phyloP scores from a whole-genome alignment of 2,888 invertebrate species.

The Drosophila paranaensis region DNA sequence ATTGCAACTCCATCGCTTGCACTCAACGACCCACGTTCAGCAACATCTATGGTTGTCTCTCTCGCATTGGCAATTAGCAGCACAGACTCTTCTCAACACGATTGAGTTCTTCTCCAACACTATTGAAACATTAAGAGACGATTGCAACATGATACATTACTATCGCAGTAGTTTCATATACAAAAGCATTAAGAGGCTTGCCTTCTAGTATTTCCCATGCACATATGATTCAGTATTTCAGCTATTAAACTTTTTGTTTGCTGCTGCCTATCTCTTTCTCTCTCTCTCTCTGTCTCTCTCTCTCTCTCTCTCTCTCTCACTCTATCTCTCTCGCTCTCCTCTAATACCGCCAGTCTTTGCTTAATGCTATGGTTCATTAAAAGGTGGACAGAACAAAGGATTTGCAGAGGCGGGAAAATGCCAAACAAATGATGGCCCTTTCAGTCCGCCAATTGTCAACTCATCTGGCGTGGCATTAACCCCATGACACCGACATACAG shows the following conservation, averaged over 20 bases:
- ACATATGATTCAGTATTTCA: no score
- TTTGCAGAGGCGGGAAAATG: slow-evolving; percentile 45
- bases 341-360: not conserved
- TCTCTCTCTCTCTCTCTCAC: not conserved
- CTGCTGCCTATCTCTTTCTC: not conserved
- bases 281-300: not conserved
- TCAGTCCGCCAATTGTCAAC: slow-evolving; percentile 67
- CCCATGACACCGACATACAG: slow-evolving; percentile 49
- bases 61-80: no score
- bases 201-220: no score
- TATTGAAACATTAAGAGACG: no score
- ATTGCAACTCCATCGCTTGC: no score
- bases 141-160: no score
- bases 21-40: no score
- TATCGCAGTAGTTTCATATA: no score
- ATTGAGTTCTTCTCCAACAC: no score
- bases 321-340: not conserved
- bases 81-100: no score
- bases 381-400: slow-evolving; percentile 37
- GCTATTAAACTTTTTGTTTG: not conserved
- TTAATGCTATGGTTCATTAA: slow-evolving; percentile 48
- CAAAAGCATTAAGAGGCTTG: no score
- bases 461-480: slow-evolving; percentile 69
- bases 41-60: no score
- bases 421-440: slow-evolving; percentile 67